These are phyloP conservation scores for Pristionchus exspectatus DNA, from an alignment of 2,888 invertebrate species.

Conservation along the genomic window DNA sequence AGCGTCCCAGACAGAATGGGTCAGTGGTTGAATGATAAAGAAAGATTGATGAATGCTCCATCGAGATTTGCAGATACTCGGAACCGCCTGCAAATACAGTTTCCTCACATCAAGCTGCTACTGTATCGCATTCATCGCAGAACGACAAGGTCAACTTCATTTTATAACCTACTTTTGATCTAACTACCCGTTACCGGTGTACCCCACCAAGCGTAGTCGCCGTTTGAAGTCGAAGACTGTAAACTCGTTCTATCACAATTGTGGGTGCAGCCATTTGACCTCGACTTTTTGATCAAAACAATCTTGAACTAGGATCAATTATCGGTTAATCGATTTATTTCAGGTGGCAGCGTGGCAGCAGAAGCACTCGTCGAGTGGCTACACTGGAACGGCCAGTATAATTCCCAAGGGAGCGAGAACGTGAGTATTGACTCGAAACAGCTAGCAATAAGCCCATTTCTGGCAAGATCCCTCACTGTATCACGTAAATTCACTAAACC, in stretches of 20 bases:
- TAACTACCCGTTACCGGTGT: too few relatives aligned
- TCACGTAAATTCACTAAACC: neutral
- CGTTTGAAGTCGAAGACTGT: too few relatives aligned
- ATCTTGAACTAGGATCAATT: too few relatives aligned
- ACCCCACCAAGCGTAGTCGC: too few relatives aligned
- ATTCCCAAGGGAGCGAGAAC: conserved; percentile 66
- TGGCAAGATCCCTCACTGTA: neutral
- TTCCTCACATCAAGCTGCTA: neutral
- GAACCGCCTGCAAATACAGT: neutral
- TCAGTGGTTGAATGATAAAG: neutral
- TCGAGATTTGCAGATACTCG: neutral
- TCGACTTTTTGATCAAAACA: too few relatives aligned
- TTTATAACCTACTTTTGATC: too few relatives aligned
- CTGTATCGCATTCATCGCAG: neutral
- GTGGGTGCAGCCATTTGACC: too few relatives aligned
- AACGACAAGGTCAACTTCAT: conserved; percentile 10
- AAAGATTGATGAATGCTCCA: neutral
- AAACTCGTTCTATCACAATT: too few relatives aligned
- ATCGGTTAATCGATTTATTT: too few relatives aligned
- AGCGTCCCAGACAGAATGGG: conserved; percentile 2
- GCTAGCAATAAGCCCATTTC: too few relatives aligned
- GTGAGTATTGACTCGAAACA: conserved; percentile 55
- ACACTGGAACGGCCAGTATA: conserved; percentile 59
- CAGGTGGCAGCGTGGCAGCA: conserved; percentile 54
- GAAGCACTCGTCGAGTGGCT: conserved; percentile 47